Conservation (phyloP, 2,888 invertebrate species). For the Drosophila borborema region DNA sequence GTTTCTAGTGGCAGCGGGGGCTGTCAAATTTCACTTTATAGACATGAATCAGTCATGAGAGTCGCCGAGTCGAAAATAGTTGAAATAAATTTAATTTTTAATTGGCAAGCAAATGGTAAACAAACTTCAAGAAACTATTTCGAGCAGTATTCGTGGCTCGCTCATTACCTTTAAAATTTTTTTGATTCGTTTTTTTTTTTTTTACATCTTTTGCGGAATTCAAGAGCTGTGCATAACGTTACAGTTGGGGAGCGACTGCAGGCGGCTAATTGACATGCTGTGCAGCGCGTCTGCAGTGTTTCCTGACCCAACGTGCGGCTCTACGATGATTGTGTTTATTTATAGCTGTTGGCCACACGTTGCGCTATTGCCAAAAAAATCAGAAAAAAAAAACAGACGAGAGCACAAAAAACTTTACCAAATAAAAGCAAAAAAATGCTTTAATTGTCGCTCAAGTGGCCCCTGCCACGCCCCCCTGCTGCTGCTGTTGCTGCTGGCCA, state of each 20-base stretch:
- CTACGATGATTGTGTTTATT: slow-evolving; percentile 24
- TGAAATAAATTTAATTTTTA: slow-evolving; percentile 2
- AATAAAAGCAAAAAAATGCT: slow-evolving; percentile 39
- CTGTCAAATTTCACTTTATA: background rate
- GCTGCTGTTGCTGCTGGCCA: background rate
- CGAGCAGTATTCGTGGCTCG: too few species aligned
- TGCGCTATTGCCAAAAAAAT: slow-evolving; percentile 47
- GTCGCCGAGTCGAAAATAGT: background rate
- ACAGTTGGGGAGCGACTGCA: slow-evolving; percentile 36
- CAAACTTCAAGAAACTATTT: background rate
- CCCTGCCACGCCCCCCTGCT: background rate
- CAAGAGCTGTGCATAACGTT: background rate
- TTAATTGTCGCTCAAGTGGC: slow-evolving; percentile 59
- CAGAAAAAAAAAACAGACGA: background rate
- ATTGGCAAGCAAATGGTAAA: slow-evolving; percentile 3
- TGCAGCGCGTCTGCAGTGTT: slow-evolving; percentile 15
- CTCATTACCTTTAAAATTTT: background rate
- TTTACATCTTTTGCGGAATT: background rate
- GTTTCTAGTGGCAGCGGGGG: background rate
- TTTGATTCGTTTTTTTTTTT: background rate
- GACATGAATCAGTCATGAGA: background rate
- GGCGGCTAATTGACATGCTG: slow-evolving; percentile 40
- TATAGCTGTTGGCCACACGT: slow-evolving; percentile 36
- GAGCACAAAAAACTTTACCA: slow-evolving; percentile 16
- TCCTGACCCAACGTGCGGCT: slow-evolving; percentile 26